A percentile compares a stretch with the other conserved stretches of the same genome.
Conservation (phyloP, 2,888 invertebrate species). For the Slavum lentiscoides region DNA sequence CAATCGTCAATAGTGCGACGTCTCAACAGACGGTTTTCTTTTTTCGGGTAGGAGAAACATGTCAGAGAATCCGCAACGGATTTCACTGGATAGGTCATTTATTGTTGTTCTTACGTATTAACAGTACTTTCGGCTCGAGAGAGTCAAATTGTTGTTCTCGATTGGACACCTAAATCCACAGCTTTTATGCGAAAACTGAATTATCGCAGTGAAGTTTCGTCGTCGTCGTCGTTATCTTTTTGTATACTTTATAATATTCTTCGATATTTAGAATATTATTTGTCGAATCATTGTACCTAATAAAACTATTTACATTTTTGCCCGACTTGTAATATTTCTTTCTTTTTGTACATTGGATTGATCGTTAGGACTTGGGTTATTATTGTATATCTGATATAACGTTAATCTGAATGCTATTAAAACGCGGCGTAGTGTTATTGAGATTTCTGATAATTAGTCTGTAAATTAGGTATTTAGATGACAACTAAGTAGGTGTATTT, state of each 20-base stretch:
- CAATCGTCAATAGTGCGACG: background rate
- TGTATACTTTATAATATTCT: background rate
- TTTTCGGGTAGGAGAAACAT: no score
- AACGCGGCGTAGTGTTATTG: background rate
- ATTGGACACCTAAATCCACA: background rate
- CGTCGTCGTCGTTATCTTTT: background rate
- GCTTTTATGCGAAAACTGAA: background rate
- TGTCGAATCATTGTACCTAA: background rate
- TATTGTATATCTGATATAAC: background rate
- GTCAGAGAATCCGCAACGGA: no score
- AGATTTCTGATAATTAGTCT: background rate
- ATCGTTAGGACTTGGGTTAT: no score
- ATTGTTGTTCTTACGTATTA: no score
- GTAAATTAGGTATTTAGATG: background rate
- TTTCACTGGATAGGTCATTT: no score
- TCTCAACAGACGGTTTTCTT: no score
- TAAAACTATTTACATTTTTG: no score
- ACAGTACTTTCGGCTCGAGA: no score
- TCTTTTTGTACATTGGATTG: no score
- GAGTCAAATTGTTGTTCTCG: no score
- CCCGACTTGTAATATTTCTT: no score
- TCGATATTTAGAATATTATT: background rate
- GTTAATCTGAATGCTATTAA: constrained; percentile 1
- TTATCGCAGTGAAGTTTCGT: background rate
- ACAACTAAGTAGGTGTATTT: no score